These are phyloP conservation scores for Trachops cirrhosus DNA, from an alignment of 2,797 vertebrate genomes.

Conservation along the genomic window DNA sequence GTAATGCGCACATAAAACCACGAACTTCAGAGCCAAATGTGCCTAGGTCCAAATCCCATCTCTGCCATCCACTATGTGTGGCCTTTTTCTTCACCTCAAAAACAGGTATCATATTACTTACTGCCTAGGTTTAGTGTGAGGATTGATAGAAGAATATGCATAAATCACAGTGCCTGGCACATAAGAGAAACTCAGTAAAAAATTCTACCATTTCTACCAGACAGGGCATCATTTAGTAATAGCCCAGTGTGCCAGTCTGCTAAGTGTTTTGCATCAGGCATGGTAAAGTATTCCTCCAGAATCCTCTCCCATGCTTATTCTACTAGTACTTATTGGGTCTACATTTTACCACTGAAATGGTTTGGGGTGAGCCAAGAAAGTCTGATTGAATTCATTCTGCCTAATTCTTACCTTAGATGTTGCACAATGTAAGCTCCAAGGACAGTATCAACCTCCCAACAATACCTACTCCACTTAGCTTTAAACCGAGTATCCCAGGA, in stretches of 20 bases:
- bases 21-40: neutral
- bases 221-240: rapidly evolving
- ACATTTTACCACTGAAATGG: neutral
- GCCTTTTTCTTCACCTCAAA: neutral
- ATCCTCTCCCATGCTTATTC: too few species aligned
- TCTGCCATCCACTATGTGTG: neutral
- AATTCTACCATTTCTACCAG: neutral
- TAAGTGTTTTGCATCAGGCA: rapidly evolving
- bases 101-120: neutral
- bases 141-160: rapidly evolving
- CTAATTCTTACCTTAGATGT: neutral
- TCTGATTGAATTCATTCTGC: neutral
- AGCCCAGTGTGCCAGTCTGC: neutral
- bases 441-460: neutral
- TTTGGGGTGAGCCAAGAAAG: neutral
- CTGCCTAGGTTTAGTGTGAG: neutral
- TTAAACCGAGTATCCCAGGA: neutral
- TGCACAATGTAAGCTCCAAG: neutral
- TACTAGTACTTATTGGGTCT: too few species aligned
- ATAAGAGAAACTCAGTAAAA: neutral
- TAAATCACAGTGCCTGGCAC: neutral
- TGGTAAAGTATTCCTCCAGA: neutral
- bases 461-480: neutral
- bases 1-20: neutral
- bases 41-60: neutral